Base-by-base conservation (phyloP, 2,888 invertebrate genomes). In the Crocallis elinguaria region DNA sequence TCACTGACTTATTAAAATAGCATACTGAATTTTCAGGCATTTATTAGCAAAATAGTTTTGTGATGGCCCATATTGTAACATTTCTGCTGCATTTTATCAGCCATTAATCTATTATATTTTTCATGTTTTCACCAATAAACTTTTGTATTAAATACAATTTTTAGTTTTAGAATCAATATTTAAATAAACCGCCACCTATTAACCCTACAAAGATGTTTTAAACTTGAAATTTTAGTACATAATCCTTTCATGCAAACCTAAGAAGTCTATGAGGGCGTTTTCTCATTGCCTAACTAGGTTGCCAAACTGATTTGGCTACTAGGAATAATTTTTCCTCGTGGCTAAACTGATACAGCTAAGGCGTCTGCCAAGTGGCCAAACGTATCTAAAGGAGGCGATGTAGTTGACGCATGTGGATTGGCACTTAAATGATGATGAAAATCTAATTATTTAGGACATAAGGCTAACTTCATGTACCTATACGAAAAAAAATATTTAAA, bases 81-180 rank as follows among this genome's bases (percentile, higher is more conserved):
- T 88, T 90, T 89, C 88, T 84, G 90, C 91, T 91, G 90, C 91
- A 89, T 91, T 90, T 90, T 90, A 89, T 88, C 91, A 91, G 90
- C 90, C 91, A 90, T 89, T 90, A 88, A 88, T 89, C 90, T 88
- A 90, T 90, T 90, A 91, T 91, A 91, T 91, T 91, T 91, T 91
- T 89, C 91, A 91, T 91, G 91, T 91, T 91, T 91, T 91, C 91
- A 91, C 91, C 91, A 91, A 91, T 91, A 91, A 90, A 91, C 87
- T 88, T 91, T 91, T 91, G 91, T 91, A 91, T 91, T 89, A 90
- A 90, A 91, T 91, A 90, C 89, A 90, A 88, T 86, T 89, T 90
- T 91, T 91, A 91, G 91, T 91, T 91, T 91, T 88, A 90, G 90
- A 90, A 88, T 86, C 86, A 86, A 86, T 86, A 86, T 82, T 84